Base-by-base conservation (phyloP, 2,888 invertebrate genomes). In the Xanthia icteritia region DNA sequence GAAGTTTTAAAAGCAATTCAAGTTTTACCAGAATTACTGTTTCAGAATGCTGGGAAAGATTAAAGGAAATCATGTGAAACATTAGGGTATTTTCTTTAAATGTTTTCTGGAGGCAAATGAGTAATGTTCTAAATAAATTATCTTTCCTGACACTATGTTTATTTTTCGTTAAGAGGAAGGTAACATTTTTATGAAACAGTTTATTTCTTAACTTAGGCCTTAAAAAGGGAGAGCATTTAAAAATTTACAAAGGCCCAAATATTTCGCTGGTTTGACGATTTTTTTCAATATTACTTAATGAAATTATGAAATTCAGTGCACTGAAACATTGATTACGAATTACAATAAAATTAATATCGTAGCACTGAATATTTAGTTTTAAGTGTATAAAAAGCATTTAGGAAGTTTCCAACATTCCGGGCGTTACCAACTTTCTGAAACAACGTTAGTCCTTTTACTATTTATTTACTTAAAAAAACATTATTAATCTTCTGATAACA, bases 1-100 rank as follows among this genome's bases (percentile, higher is more conserved):
- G 20, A 77, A 79, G 74, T 86, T 88, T 83, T 73, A 75, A 79
- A 82, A 85, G 65, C 77, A 86, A 85, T 85, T 51, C 76, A 80
- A 87, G 79, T 82, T 85, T 63, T 65, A 70, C 65, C 63, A 64
- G 63, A 74, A 86, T 84, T 66, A 76, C 73, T 79, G 75, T 63
- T 63, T 73, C 65, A 75, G 73, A 77, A 69, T 63, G 39, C 56
- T 67, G 58, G 45, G 66, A 76, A 65, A 76, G 75, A 85, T 76
- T 86, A 65, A 31, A 36, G 51, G 13, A 77, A 77, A 82, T 71
- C 61, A 76, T 76, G 70, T 78, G 61, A 69, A 85, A 63, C 68
- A 71, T 77, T 76, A 58, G 61, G 54, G 68, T 56, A n/a, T 75
- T 85, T 85, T 83, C 73, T 56, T 76, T 69, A 77, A 85, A 60